Base-by-base conservation (phyloP, 2,888 invertebrate species). In the Drosophila eohydei region DNA sequence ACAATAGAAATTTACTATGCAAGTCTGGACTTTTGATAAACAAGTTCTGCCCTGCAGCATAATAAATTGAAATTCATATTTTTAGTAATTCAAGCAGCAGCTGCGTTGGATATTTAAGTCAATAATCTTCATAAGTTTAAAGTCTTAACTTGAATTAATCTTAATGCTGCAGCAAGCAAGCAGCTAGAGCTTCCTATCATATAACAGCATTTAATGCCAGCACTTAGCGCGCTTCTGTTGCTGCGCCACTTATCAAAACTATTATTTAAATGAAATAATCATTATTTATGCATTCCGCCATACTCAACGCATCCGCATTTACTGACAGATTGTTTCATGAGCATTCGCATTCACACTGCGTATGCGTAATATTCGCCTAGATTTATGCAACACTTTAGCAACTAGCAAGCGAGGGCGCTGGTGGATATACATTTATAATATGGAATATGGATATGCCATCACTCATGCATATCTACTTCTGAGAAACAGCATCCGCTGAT, bases 351-450 rank as follows among this genome's bases (percentile, higher is more conserved):
- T 46, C 12, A 0, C 46, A 51, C 61, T 54, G 65, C 73, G 71
- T 63, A 86, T 88, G 62, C 76, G 57, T 76, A 73, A 83, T 81
- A 76, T 78, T 65, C 72, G 76, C 76, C 67, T 50, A 65, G 80
- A 77, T 81, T 75, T 81, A 89, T 87, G 84, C 81, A 71, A 62
- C 58, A 55, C 71, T 34, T 43, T 34, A 34, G 43, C 43, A 34
- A 8, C 8, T 6, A 38, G 48, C 38, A 1, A 28, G 4, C 8
- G 54, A 12, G 16, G 11, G 46, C 0, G 30, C 32, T 11, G 12
- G n/a, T 30, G 56, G 16, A 51, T 57, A 57, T 36, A 43, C 54
- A 54, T 60, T 56, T 62, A 62, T 77, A 67, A 76, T 74, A 67
- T 72, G 62, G 57, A 56, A 63, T 76, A 52, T 71, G 71, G 68